Conservation (phyloP, 2,113 vertebrate genomes). For the Glaucomys volans region DNA sequence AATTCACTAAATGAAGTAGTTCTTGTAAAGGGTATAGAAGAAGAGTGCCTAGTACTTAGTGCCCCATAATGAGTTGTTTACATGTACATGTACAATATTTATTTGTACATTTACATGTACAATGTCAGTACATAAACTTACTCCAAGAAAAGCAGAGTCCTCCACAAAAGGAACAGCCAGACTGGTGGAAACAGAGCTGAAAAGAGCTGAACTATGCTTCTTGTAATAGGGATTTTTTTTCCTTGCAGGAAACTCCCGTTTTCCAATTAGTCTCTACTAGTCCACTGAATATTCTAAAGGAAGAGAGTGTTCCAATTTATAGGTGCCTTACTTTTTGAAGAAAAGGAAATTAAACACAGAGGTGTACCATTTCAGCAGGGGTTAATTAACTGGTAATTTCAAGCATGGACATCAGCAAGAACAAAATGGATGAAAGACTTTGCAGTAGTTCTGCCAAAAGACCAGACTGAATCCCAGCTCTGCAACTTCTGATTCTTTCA, state of each 20-base stretch:
- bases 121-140: neutral
- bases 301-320: constrained; percentile 42
- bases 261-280: constrained; percentile 54
- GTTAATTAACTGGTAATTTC: constrained; percentile 53
- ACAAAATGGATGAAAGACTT: neutral
- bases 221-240: neutral
- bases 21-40: neutral
- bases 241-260: constrained; percentile 52
- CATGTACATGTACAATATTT: too few relatives aligned
- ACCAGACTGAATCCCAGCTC: neutral
- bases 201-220: neutral
- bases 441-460: neutral
- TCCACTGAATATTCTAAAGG: constrained; percentile 24
- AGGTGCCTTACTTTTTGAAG: constrained; percentile 38
- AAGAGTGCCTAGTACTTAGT: neutral
- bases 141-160: neutral
- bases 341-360: constrained; percentile 34
- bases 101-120: too few relatives aligned
- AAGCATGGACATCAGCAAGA: neutral
- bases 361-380: neutral
- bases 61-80: neutral
- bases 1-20: neutral
- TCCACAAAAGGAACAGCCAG: neutral
- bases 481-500: neutral
- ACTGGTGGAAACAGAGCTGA: neutral